These are phyloP conservation scores for Centropyge bicolor DNA, from an alignment of 2,797 vertebrate species.

Conservation along the genomic window DNA sequence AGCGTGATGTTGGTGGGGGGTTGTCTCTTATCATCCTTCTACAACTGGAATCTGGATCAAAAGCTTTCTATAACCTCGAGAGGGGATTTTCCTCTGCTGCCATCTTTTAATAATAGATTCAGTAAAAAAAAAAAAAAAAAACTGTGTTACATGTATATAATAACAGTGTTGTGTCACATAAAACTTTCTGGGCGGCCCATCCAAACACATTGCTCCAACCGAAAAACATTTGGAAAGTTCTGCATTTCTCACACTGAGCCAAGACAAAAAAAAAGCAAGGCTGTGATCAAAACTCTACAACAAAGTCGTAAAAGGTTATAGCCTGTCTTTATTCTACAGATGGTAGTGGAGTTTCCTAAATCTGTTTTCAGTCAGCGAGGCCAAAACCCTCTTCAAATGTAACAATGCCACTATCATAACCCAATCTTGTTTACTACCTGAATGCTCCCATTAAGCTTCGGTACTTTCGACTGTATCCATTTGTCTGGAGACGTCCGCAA, in stretches of 20 bases:
- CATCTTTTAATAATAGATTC: conserved; percentile 22
- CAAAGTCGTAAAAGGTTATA: conserved; percentile 22
- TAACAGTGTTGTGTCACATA: not conserved
- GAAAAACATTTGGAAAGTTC: not conserved
- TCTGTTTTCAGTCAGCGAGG: conserved; percentile 13
- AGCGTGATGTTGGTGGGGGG: not conserved
- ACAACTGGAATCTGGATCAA: conserved; percentile 28
- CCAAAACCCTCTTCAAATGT: not conserved
- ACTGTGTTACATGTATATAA: not conserved
- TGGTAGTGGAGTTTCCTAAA: not conserved
- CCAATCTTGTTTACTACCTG: conserved; percentile 7
- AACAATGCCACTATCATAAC: not conserved
- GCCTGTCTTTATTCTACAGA: conserved; percentile 9
- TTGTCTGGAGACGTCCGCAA: conserved; percentile 5
- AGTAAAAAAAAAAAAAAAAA: not conserved
- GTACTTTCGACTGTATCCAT: not conserved
- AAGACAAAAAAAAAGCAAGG: not conserved
- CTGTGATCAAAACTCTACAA: conserved; percentile 4
- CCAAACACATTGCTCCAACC: not conserved
- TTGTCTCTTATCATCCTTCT: conserved; percentile 6
- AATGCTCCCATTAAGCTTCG: conserved; percentile 18
- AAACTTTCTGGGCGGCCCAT: not conserved
- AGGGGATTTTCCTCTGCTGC: conserved; percentile 20
- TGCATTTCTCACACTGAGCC: not conserved
- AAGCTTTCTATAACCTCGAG: conserved; percentile 22